Evolutionary conservation across 2,888 invertebrate genomes (phyloP).

Genomic region (Orchesella flavescens): DNA sequence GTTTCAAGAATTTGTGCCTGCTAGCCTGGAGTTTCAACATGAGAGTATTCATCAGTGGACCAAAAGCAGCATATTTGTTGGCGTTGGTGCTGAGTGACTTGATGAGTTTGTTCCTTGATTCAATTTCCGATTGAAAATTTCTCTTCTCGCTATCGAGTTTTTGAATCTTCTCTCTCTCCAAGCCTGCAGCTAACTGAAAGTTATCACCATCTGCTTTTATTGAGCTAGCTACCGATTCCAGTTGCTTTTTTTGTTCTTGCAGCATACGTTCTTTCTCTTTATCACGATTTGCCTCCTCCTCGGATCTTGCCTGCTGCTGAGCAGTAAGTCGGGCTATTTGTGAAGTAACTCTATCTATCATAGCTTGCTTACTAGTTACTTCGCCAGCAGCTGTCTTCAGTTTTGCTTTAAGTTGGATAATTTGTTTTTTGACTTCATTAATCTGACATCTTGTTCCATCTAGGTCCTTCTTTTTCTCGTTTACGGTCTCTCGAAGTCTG

Average conservation of each 20-base stretch:
- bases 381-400: not conserved
- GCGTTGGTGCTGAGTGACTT: constrained; percentile 1
- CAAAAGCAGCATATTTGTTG: constrained; percentile 65
- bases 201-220: constrained; percentile 57
- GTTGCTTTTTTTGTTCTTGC: constrained; percentile 19
- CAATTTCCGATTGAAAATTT: not conserved
- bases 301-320: constrained; percentile 21
- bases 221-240: constrained; percentile 11
- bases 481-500: constrained; percentile 29
- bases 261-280: not conserved
- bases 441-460: not conserved
- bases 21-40: constrained; percentile 62
- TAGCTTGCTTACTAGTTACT: not conserved
- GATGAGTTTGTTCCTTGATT: constrained; percentile 24
- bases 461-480: constrained; percentile 35
- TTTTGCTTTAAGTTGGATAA: not conserved
- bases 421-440: not conserved
- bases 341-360: constrained; percentile 6
- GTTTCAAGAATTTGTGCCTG: constrained; percentile 49
- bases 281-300: constrained; percentile 18
- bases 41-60: constrained; percentile 62
- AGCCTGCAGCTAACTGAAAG: constrained; percentile 44
- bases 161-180: constrained; percentile 19
- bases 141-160: constrained; percentile 10
- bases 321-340: constrained; percentile 9